Base-by-base conservation (phyloP, 2,888 invertebrate species). In the Oligia strigilis region DNA sequence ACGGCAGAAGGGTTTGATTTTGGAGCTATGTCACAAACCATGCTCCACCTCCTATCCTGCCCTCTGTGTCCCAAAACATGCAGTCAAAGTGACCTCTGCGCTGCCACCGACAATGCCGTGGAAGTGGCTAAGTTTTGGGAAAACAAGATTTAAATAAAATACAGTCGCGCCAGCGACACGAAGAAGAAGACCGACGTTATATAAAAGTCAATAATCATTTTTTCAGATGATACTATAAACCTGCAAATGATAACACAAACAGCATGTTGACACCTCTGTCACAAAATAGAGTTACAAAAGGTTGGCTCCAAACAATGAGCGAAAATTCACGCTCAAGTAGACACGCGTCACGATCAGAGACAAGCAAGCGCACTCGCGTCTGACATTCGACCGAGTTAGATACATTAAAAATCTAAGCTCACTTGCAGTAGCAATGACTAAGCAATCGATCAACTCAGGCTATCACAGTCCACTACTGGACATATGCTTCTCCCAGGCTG, bases 221-320 rank as follows among this genome's bases (percentile, higher is more conserved):
- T 52, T 74, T 49, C 6, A 23, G 13, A 72, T 65, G 49, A 52
- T 19, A 46, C n/a, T 49, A 72, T 72, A 72, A 43, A 78, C 62
- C 64, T 43, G 36, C n/a, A 58, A 70, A 69, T 65, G 55, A 70
- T 71, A 80, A 73, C 46, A 60, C 73, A 73, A 52, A 55, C 40
- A 74, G 19, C 49, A 73, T 17, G 62, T 29, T 58, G 84, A 29
- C 17, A 75, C 23, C 62, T 43, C 40, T 55, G 8, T 62, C 40
- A 62, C 71, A 49, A n/a, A 49, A 66, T 1, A 80, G 1, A 66
- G 1, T 0, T 62, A 40, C 67, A 66, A 11, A 66, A 77, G 55
- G 46, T 46, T 11, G 0, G 0, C 55, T 58, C 4, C 6, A 13
- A 14, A 36, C 23, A 46, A 49, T 5, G 36, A 66, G 17, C 5